phyloP scores from a whole-genome alignment of 92 coral and sea anemone genomes.

The Siderastrea radians region DNA sequence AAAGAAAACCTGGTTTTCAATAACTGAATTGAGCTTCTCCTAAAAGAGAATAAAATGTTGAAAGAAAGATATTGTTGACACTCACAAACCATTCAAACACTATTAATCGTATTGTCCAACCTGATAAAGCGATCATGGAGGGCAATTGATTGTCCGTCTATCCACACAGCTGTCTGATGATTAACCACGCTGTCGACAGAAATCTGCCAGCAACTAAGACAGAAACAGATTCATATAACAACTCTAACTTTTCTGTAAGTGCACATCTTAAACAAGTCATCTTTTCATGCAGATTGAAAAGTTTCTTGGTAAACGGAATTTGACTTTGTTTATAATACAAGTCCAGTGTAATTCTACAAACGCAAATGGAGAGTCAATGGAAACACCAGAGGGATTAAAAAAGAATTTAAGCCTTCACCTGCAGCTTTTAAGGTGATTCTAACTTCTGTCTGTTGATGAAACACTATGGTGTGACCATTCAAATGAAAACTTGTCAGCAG shows the following conservation, averaged over 20 bases:
- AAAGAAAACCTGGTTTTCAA: slow-evolving; percentile 40
- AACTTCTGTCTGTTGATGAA: too few species aligned
- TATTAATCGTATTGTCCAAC: slow-evolving; percentile 16
- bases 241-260: slow-evolving; percentile 3
- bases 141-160: slow-evolving; percentile 72
- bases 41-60: background rate
- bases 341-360: too few species aligned
- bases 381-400: too few species aligned
- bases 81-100: too few species aligned
- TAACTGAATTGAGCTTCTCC: slow-evolving; percentile 44
- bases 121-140: slow-evolving; percentile 68
- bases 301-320: too few species aligned
- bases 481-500: too few species aligned
- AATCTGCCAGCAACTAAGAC: slow-evolving; percentile 71
- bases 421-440: too few species aligned
- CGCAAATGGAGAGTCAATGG: too few species aligned
- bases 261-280: background rate
- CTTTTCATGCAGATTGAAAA: background rate
- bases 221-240: background rate
- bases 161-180: slow-evolving; percentile 48
- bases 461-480: too few species aligned
- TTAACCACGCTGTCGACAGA: background rate
- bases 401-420: too few species aligned
- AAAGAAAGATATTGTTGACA: background rate
- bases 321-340: too few species aligned